Evolutionary conservation across 1,140 invertebrate species (phyloP), one percentile per base, ranked within the genome.

Genomic region (Drosophila littoralis): DNA sequence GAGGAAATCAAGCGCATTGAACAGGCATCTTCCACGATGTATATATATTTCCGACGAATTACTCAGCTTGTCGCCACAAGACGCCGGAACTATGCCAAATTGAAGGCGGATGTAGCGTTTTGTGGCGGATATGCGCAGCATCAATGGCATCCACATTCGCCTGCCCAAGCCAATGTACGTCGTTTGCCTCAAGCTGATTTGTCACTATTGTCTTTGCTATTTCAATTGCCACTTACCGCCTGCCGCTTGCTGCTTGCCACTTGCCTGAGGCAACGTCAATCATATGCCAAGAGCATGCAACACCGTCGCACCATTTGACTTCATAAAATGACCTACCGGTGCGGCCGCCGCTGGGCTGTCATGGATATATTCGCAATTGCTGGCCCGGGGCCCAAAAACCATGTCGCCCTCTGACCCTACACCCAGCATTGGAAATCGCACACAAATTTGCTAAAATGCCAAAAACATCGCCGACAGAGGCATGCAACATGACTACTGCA

Each of bases 1-100:
- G 68, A 81, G 84, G 85, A 89, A 89, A 89, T 89, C 84, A 89
- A 72, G 61, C 70, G 67, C 73, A 78, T 77, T 75, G 66, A 75
- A 63, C 38, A 50, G 57, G 57, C 77, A 42, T 58, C 65, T 68
- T 54, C 61, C 64, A 80, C 68, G 77, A 77, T 80, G 84, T 88
- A 80, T 89, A 74, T 81, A 86, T 81, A 55, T 60, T 46, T 22
- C 45, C 51, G 43, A 17, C 54, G 17, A 71, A 61, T 12, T 50
- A 22, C 1, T 28, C 22, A 50, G 12, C 48, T 50, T 8, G 28
- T 70, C 65, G 77, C 80, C 73, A 77, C 64, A 67, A 48, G 67
- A 78, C 48, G 67, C 64, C 80, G 75, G 82, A 85, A 86, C 69
- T 75, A 78, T 75, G 79, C 66, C 79, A 77, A 86, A 85, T 83